Evolutionary conservation across 2,113 vertebrate genomes (phyloP).

Genomic region (Alosa alosa): DNA sequence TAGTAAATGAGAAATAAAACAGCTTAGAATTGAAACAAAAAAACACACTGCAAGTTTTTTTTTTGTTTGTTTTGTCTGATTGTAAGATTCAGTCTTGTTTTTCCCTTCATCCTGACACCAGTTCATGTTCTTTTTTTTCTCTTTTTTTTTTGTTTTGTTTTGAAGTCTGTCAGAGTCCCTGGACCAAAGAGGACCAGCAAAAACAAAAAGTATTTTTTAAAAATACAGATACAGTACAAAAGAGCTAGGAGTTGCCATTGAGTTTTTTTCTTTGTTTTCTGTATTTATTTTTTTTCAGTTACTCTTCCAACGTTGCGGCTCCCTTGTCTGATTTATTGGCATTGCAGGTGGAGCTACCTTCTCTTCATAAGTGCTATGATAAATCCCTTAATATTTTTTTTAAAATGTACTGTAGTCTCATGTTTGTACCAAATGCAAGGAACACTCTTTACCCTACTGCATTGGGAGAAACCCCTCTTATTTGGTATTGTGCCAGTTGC

Average conservation of each 20-base stretch:
- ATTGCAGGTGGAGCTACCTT: conserved; percentile 69
- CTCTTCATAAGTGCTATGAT: conserved; percentile 78
- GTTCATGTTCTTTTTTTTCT: conserved; percentile 13
- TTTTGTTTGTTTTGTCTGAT: conserved; percentile 47
- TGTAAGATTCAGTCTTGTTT: conserved; percentile 62
- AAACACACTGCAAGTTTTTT: conserved; percentile 50
- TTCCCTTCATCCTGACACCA: conserved; percentile 63
- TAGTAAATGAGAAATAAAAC: conserved; percentile 42
- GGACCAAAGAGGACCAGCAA: conserved; percentile 49
- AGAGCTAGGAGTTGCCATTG: conserved; percentile 49
- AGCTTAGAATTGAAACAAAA: conserved; percentile 19
- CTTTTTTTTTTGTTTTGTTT: conserved; percentile 19
- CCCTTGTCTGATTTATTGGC: conserved; percentile 67
- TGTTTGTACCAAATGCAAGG: conserved; percentile 71
- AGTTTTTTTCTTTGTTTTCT: conserved; percentile 37
- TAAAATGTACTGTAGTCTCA: conserved; percentile 52
- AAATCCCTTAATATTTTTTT: conserved; percentile 56
- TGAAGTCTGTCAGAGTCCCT: conserved; percentile 39
- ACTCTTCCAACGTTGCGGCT: conserved; percentile 46
- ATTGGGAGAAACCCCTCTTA: conserved; percentile 73
- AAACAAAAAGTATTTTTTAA: conserved; percentile 49
- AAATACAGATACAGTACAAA: conserved; percentile 67
- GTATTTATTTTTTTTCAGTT: conserved; percentile 46
- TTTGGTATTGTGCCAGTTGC: conserved; percentile 77
- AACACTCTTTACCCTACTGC: conserved; percentile 74